These are phyloP conservation scores for Prunella fulvescens DNA, from an alignment of 2,113 vertebrate species.

Conservation along the genomic window DNA sequence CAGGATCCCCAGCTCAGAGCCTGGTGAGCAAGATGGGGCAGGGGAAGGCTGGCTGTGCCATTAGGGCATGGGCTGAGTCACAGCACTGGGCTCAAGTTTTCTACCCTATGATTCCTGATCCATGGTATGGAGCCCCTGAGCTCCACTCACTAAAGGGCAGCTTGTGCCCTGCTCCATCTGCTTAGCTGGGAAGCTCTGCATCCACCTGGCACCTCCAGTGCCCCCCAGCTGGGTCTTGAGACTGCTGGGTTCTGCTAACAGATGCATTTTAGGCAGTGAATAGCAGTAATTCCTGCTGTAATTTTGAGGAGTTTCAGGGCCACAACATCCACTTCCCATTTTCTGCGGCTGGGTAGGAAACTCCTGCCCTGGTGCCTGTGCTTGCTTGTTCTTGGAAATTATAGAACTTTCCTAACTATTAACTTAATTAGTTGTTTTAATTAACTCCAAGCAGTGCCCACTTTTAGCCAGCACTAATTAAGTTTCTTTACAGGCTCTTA, in stretches of 20 bases:
- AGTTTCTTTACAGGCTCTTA: neutral
- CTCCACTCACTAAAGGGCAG: rapidly evolving
- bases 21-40: too few relatives aligned
- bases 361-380: neutral
- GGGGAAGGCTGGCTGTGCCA: neutral
- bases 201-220: neutral
- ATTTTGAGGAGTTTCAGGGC: neutral
- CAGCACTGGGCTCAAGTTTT: neutral
- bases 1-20: neutral
- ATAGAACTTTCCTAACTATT: neutral
- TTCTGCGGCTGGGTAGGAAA: neutral
- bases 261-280: neutral
- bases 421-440: neutral
- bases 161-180: neutral
- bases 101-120: neutral
- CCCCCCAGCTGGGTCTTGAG: neutral
- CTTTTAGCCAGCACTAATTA: neutral
- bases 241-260: neutral
- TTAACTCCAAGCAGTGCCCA: neutral
- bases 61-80: rapidly evolving
- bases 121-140: neutral
- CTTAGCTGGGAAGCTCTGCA: rapidly evolving
- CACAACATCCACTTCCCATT: neutral
- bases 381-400: neutral
- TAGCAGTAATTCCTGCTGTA: neutral